Evolutionary conservation across 2,888 invertebrate species (phyloP).

Genomic region (Hyposoter didymator): DNA sequence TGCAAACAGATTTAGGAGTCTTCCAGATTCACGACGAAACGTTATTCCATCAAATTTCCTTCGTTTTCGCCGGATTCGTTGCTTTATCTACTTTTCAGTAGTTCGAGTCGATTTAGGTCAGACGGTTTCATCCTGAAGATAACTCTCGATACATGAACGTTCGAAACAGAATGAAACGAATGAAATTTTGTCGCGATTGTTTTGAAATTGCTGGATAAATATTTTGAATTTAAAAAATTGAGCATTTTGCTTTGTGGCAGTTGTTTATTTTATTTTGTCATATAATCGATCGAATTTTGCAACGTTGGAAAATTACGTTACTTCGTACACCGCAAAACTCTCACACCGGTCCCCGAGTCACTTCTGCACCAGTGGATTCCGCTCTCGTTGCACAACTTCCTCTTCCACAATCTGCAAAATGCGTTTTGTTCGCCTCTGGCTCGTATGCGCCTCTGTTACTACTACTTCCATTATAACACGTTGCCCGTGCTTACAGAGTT

Average conservation of each 20-base stretch:
- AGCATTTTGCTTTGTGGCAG: not conserved
- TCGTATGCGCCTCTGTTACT: conserved; percentile 30
- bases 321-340: conserved; percentile 30
- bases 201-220: not conserved
- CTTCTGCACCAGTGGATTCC: conserved; percentile 39
- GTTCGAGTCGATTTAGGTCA: not conserved
- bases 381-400: conserved; percentile 35
- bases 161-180: not conserved
- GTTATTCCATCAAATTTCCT: not conserved
- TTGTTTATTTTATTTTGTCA: conserved; percentile 1
- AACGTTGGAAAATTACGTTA: conserved; percentile 40
- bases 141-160: not conserved
- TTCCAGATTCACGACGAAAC: not conserved
- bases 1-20: not conserved
- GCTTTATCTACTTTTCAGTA: not conserved
- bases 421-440: conserved; percentile 43
- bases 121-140: not conserved
- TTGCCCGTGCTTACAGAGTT: conserved; percentile 22
- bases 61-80: not conserved
- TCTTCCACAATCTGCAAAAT: conserved; percentile 44
- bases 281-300: conserved; percentile 39
- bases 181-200: not conserved
- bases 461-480: conserved; percentile 28
- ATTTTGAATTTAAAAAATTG: not conserved
- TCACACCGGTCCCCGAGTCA: conserved; percentile 1